phyloP scores from a whole-genome alignment of 2,888 invertebrate species.

The Cantharis rufa region DNA sequence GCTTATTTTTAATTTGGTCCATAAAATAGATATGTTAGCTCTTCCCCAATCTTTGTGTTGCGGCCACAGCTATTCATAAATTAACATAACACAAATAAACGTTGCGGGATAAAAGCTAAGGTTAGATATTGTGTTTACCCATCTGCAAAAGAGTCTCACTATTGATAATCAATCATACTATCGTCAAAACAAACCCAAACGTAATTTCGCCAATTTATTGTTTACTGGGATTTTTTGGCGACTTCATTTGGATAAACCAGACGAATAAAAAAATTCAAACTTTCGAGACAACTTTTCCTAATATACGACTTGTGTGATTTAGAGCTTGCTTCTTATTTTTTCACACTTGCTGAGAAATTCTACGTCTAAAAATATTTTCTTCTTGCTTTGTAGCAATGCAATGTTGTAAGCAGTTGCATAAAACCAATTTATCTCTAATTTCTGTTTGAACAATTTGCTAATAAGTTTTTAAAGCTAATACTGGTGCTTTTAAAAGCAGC shows the following conservation, averaged over 20 bases:
- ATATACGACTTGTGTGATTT: neutral
- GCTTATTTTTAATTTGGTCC: conserved; percentile 31
- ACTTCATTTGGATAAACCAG: neutral
- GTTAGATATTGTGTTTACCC: conserved; percentile 7
- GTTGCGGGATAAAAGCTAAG: conserved; percentile 10
- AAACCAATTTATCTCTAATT: neutral
- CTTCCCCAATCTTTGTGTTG: conserved; percentile 23
- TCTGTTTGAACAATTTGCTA: neutral
- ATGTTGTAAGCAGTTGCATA: neutral
- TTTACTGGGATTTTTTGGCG: neutral
- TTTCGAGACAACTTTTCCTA: neutral
- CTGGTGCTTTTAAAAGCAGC: neutral
- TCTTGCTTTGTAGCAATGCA: neutral
- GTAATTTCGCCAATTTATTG: neutral
- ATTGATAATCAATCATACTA: neutral
- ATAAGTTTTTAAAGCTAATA: neutral
- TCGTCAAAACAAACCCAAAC: neutral
- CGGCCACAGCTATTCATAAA: conserved; percentile 25
- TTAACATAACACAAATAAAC: conserved; percentile 31
- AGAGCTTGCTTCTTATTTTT: neutral
- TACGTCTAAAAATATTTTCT: neutral
- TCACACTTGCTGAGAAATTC: neutral
- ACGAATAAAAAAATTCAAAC: neutral
- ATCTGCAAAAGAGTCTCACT: neutral
- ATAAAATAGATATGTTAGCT: conserved; percentile 23